Percentiles rank a stretch among this genome's conserved stretches.
Conservation (phyloP, 1,140 invertebrate genomes). For the Heliconius nattereri region DNA sequence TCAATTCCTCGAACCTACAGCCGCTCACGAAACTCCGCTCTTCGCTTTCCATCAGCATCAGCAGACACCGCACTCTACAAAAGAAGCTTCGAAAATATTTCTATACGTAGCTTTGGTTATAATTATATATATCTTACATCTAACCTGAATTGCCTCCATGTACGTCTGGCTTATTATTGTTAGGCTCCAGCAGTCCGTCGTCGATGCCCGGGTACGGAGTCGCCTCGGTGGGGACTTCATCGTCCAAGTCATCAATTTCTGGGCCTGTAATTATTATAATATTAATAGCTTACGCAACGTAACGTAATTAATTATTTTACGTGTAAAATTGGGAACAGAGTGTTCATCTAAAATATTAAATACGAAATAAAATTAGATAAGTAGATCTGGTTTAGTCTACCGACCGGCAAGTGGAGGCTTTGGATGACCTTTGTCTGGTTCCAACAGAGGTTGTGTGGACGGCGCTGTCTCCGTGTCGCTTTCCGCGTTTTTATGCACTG, state of each 20-base stretch:
- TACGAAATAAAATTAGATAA: too few species aligned
- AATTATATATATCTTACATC: background rate
- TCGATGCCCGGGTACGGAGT: slow-evolving; percentile 61
- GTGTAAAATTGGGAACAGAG: too few species aligned
- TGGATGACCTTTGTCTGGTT: slow-evolving; percentile 51
- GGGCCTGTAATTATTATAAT: slow-evolving; percentile 48
- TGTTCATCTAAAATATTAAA: too few species aligned
- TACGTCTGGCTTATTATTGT: slow-evolving; percentile 39
- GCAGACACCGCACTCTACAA: background rate
- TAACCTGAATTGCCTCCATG: slow-evolving; percentile 38
- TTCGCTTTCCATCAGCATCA: too few species aligned
- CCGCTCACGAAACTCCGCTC: too few species aligned
- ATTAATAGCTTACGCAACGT: too few species aligned
- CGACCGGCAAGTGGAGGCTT: slow-evolving; percentile 63
- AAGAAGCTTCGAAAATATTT: too few species aligned
- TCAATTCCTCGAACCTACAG: too few species aligned
- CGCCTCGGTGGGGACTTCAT: slow-evolving; percentile 44
- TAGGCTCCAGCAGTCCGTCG: slow-evolving; percentile 61
- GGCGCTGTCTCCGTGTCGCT: slow-evolving; percentile 39
- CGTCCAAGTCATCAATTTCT: slow-evolving; percentile 67
- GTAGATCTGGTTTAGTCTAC: too few species aligned
- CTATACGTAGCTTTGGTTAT: too few species aligned
- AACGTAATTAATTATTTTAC: too few species aligned
- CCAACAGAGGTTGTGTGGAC: slow-evolving; percentile 56
- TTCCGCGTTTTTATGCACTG: slow-evolving; percentile 21